Evolutionary conservation across 2,797 vertebrate genomes (phyloP), one percentile per base, ranked within the genome.

Genomic region (Melanotaenia nigrans): DNA sequence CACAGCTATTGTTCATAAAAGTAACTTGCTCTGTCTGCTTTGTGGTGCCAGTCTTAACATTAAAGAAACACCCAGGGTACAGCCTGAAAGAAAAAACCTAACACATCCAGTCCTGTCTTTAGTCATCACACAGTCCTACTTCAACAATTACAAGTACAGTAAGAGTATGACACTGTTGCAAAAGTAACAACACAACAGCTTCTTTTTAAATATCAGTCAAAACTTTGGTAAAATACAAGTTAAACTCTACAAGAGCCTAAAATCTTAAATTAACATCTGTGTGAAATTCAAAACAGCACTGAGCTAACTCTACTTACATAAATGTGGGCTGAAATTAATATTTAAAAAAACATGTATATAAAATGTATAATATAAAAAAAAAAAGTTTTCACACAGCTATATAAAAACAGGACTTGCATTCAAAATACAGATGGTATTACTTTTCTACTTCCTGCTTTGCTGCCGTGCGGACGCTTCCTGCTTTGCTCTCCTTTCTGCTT

Each of bases 401-500:
- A 0, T 32, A 54, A 57, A 49, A 67, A 60, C n/a, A 9, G 2
- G n/a, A 32, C 5, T 49, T 33, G 13, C 55, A 6, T 56, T 61
- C 25, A 49, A 60, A 61, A 70, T 64, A 51, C 38, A 71, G 8
- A 65, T 25, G n/a, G 18, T 65, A 73, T 54, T 3, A 33, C 4
- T 0, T 53, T 60, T n/a, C 14, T 63, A n/a, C n/a, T n/a, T n/a
- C n/a, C n/a, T n/a, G n/a, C n/a, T n/a, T n/a, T n/a, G n/a, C n/a
- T n/a, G n/a, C n/a, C n/a, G n/a, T n/a, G n/a, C n/a, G n/a, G n/a
- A n/a, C n/a, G n/a, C n/a, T n/a, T n/a, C n/a, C n/a, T n/a, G n/a
- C n/a, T n/a, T n/a, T n/a, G n/a, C n/a, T n/a, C n/a, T n/a, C n/a
- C n/a, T n/a, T n/a, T n/a, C n/a, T n/a, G n/a, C n/a, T n/a, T n/a